Percentiles rank a stretch among this genome's conserved stretches.
These are phyloP conservation scores for Trachelus iudaicus DNA, from an alignment of 2,888 invertebrate genomes.

Conservation along the genomic window DNA sequence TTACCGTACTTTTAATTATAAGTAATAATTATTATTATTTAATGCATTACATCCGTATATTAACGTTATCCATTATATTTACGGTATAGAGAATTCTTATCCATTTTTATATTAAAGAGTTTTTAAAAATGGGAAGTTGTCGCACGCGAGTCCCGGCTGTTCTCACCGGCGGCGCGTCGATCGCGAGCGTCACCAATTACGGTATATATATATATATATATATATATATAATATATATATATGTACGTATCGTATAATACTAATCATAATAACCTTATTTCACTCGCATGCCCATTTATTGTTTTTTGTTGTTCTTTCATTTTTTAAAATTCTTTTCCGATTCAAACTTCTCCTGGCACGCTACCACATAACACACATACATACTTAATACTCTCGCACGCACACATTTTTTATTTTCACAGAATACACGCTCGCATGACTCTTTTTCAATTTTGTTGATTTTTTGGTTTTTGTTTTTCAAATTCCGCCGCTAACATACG, in stretches of 20 bases:
- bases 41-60: conserved; percentile 27
- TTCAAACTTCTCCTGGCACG: not conserved
- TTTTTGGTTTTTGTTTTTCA: not conserved
- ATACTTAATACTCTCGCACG: conserved; percentile 11
- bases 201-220: too few species aligned
- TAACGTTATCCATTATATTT: conserved; percentile 21
- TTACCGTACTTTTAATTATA: conserved; percentile 24
- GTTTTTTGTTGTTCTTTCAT: conserved; percentile 1
- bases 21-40: conserved; percentile 29
- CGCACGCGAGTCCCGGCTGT: conserved; percentile 2
- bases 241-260: not conserved
- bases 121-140: conserved; percentile 19
- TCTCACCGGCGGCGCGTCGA: not conserved
- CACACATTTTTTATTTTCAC: conserved; percentile 14
- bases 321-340: not conserved
- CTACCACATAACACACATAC: conserved; percentile 6
- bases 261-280: not conserved
- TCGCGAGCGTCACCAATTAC: not conserved
- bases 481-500: conserved; percentile 1
- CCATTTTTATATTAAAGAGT: conserved; percentile 18
- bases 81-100: conserved; percentile 23
- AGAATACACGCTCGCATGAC: conserved; percentile 13
- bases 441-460: conserved; percentile 3
- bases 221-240: not conserved
- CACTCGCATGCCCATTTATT: not conserved